A percentile compares a stretch with the other conserved stretches of the same genome.
These are phyloP conservation scores for Heterodera schachtii DNA, from an alignment of 1,140 invertebrate genomes.

Conservation along the genomic window DNA sequence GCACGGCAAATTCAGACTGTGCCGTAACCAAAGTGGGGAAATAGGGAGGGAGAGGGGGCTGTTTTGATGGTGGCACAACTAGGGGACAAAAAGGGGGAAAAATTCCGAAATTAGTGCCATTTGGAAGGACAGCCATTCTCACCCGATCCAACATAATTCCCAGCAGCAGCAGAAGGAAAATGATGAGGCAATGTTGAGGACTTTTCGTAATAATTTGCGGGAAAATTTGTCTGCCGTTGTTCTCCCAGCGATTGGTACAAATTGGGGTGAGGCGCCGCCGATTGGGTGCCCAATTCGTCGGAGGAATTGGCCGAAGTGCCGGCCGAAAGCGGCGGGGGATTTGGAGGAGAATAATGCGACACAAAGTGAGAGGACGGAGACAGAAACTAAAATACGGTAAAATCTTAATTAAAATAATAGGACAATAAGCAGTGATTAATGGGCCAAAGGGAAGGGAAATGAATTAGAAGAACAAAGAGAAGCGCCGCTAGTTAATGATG, in stretches of 20 bases:
- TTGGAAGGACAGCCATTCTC: not conserved
- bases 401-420: not conserved
- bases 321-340: not conserved
- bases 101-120: no score
- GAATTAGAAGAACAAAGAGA: no score
- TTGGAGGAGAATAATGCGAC: not conserved
- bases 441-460: no score
- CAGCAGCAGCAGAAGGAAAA: not conserved
- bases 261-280: not conserved
- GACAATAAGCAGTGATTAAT: no score
- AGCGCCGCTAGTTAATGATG: no score
- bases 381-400: slow-evolving; percentile 2
- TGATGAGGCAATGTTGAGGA: slow-evolving; percentile 9
- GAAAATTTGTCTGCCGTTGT: not conserved
- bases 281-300: not conserved
- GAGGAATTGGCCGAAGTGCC: not conserved
- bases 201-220: not conserved
- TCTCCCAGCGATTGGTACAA: not conserved
- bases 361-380: not conserved
- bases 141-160: not conserved
- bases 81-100: not conserved
- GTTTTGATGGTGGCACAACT: slow-evolving; percentile 16
- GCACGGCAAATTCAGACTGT: slow-evolving; percentile 11
- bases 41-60: slow-evolving; percentile 5
- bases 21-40: slow-evolving; percentile 1